phyloP scores from a whole-genome alignment of 1,140 invertebrate genomes.

The Heliconius eleuchia region DNA sequence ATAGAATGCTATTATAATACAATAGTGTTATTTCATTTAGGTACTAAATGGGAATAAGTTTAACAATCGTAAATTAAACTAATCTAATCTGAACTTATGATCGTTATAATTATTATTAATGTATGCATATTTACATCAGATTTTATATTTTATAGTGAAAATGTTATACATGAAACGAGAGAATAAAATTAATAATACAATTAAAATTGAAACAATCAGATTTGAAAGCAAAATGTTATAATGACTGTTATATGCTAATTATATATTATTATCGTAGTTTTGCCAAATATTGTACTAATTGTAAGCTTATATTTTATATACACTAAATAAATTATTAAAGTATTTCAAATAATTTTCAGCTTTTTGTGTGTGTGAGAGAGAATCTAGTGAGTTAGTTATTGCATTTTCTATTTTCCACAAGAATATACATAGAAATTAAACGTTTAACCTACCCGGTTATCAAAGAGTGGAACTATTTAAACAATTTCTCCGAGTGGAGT shows the following conservation, averaged over 20 bases:
- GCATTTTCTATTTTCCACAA: no score
- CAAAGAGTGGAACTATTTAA: no score
- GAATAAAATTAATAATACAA: slow-evolving; percentile 1
- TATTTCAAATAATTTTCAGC: background rate
- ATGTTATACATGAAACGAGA: background rate
- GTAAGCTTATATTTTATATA: background rate
- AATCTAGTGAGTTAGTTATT: no score
- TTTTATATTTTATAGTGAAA: background rate
- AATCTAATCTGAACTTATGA: background rate
- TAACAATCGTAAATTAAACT: background rate
- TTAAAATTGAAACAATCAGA: background rate
- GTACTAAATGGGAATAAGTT: slow-evolving; percentile 6
- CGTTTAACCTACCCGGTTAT: no score
- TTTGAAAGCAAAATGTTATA: background rate
- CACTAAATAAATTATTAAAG: background rate
- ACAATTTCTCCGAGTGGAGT: no score
- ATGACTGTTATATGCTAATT: background rate
- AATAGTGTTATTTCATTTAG: background rate
- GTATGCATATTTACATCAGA: background rate
- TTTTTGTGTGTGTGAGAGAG: no score
- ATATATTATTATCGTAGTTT: background rate
- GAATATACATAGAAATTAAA: no score
- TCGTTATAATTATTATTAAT: slow-evolving; percentile 9
- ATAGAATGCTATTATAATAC: no score
- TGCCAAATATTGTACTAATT: background rate